These are phyloP conservation scores for Masticophis lateralis DNA, from an alignment of 2,797 vertebrate species.

Conservation along the genomic window DNA sequence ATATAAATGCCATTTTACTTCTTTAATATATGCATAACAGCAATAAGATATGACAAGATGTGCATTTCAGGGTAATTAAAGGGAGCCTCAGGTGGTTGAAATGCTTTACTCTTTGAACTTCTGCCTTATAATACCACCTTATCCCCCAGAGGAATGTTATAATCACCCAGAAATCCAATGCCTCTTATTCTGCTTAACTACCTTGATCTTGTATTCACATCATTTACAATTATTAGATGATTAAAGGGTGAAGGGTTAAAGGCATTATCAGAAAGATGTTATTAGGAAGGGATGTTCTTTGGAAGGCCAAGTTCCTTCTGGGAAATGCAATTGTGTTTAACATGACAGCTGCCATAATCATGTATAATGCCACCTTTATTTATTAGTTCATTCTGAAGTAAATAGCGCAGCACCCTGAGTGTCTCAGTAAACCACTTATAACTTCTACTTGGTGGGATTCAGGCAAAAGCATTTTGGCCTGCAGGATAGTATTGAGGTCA, in stretches of 20 bases:
- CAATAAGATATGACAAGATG: slow-evolving; percentile 45
- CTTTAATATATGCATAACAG: slow-evolving; percentile 18
- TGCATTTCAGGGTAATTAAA: slow-evolving; percentile 55
- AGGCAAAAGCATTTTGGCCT: not conserved
- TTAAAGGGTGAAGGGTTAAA: slow-evolving; percentile 64
- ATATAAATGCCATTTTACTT: slow-evolving; percentile 54
- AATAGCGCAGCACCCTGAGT: not conserved
- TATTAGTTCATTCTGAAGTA: not conserved
- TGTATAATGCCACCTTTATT: not conserved
- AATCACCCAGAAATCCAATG: slow-evolving; percentile 26
- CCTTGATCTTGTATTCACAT: slow-evolving; percentile 57
- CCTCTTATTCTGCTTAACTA: slow-evolving; percentile 33
- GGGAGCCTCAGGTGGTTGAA: slow-evolving; percentile 44
- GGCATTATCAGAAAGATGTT: slow-evolving; percentile 44
- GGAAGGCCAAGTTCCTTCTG: not conserved
- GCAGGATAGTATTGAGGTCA: not conserved
- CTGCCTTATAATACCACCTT: not conserved
- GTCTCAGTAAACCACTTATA: not conserved
- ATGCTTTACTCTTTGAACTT: slow-evolving; percentile 44
- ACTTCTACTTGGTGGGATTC: not conserved
- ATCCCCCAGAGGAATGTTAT: slow-evolving; percentile 17
- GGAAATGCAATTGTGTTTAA: slow-evolving; percentile 40
- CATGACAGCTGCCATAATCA: slow-evolving; percentile 1
- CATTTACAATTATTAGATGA: slow-evolving; percentile 69
- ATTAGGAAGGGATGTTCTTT: slow-evolving; percentile 41